phyloP scores from a whole-genome alignment of 64 coral and sea anemone genomes.

The Stichodactyla helianthus region DNA sequence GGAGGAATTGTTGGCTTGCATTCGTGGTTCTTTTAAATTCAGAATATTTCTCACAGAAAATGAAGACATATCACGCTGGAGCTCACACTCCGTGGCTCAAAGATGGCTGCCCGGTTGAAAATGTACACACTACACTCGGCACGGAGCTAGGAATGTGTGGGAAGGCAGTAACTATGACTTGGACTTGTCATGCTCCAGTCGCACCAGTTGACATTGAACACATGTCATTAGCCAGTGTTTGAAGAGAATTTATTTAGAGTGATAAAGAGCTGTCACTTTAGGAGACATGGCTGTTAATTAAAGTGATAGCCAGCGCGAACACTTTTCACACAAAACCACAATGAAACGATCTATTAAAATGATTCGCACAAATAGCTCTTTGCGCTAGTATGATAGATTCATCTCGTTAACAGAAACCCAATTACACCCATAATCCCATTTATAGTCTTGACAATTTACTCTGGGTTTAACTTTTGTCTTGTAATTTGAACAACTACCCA shows the following conservation, averaged over 20 bases:
- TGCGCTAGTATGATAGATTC: constrained; percentile 32
- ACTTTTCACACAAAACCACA: constrained; percentile 60
- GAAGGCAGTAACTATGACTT: constrained; percentile 73
- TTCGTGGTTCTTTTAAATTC: constrained; percentile 70
- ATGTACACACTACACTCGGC: constrained; percentile 82
- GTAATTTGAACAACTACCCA: constrained; percentile 58
- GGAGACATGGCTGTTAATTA: constrained; percentile 73
- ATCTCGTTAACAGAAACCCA: constrained; percentile 61
- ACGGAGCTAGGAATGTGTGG: constrained; percentile 81
- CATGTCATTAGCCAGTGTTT: constrained; percentile 82
- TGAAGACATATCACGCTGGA: constrained; percentile 78
- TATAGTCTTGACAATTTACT: constrained; percentile 50
- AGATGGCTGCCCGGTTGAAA: constrained; percentile 93
- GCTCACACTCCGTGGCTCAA: constrained; percentile 60
- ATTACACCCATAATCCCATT: constrained; percentile 72
- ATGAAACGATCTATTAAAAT: constrained; percentile 41
- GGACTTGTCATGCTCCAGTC: constrained; percentile 93
- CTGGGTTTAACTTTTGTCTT: constrained; percentile 40
- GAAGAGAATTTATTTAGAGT: constrained; percentile 84
- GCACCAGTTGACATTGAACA: constrained; percentile 89
- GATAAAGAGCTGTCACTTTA: constrained; percentile 76
- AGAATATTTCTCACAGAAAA: constrained; percentile 96
- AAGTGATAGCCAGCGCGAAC: constrained; percentile 67
- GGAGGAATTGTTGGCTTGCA: constrained; percentile 59
- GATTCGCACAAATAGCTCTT: constrained; percentile 54